Conservation (phyloP, 2,888 invertebrate species). For the Bembecia ichneumoniformis region DNA sequence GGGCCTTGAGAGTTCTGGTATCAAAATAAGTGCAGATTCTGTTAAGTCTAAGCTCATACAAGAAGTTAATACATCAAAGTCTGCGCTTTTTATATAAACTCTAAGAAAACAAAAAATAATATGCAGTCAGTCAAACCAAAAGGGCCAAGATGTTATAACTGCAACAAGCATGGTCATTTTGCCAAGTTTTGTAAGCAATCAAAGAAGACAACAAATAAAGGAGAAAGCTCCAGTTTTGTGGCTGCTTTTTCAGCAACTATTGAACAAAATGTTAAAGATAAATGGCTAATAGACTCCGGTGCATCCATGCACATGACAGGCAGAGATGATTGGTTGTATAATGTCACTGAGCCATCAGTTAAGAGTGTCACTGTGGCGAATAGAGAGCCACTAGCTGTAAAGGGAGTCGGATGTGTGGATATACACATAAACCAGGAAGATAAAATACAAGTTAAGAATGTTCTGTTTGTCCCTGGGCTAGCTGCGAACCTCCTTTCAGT, state of each 20-base stretch:
- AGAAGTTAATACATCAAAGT: slow-evolving; percentile 1
- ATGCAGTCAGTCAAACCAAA: background rate
- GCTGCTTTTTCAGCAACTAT: slow-evolving; percentile 14
- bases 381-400: slow-evolving; percentile 12
- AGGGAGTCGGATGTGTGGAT: slow-evolving; percentile 3
- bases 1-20: slow-evolving; percentile 9
- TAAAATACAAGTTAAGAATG: slow-evolving; percentile 16
- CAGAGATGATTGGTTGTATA: background rate
- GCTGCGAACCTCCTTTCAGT: slow-evolving; percentile 17
- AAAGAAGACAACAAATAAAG: slow-evolving; percentile 6
- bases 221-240: slow-evolving; percentile 10
- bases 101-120: slow-evolving; percentile 1
- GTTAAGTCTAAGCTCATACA: slow-evolving; percentile 4
- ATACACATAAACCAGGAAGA: background rate
- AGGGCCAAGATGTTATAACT: slow-evolving; percentile 15
- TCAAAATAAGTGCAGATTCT: slow-evolving; percentile 2
- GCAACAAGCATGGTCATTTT: slow-evolving; percentile 9
- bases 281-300: slow-evolving; percentile 28
- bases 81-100: background rate
- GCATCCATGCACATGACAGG: slow-evolving; percentile 19
- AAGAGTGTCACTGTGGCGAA: slow-evolving; percentile 13
- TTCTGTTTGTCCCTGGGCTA: slow-evolving; percentile 16
- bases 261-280: background rate
- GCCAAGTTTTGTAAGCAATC: slow-evolving; percentile 6
- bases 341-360: slow-evolving; percentile 10